Evolutionary conservation across 1,140 invertebrate genomes (phyloP).

Genomic region (Probaryconus sp.): DNA sequence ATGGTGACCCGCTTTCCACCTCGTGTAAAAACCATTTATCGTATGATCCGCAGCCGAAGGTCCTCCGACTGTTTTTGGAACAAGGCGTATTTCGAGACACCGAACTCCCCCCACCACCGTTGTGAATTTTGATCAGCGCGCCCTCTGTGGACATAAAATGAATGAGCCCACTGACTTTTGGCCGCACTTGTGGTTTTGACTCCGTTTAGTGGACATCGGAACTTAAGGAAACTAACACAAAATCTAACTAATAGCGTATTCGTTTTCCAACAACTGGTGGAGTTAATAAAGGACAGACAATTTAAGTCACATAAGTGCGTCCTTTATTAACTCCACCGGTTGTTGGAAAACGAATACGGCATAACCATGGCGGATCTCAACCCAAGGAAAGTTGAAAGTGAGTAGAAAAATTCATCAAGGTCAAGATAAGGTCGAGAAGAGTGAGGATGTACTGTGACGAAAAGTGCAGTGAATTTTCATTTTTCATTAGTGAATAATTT

Average conservation of each 20-base stretch:
- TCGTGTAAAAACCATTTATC: conserved; percentile 58
- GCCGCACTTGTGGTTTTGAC: conserved; percentile 86
- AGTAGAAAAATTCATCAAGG: too few species aligned
- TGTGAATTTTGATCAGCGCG: too few species aligned
- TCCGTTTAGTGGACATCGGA: conserved; percentile 83
- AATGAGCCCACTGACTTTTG: conserved; percentile 81
- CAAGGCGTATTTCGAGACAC: conserved; percentile 67
- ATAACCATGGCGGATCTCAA: conserved; percentile 85
- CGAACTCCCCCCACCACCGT: too few species aligned
- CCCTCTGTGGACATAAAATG: conserved; percentile 87
- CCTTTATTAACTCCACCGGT: too few species aligned
- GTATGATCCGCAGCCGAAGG: conserved; percentile 57
- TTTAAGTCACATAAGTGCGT: too few species aligned
- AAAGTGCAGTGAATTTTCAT: conserved; percentile 15
- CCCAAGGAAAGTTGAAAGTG: conserved; percentile 86
- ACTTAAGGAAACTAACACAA: conserved; percentile 77
- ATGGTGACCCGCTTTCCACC: conserved; percentile 56
- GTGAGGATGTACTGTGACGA: too few species aligned
- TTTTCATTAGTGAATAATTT: too few species aligned
- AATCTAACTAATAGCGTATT: too few species aligned
- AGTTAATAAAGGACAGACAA: too few species aligned
- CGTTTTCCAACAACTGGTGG: too few species aligned
- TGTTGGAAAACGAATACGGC: too few species aligned
- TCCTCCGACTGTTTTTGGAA: conserved; percentile 77
- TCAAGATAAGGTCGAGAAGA: too few species aligned